phyloP scores from a whole-genome alignment of 2,797 vertebrate genomes.

The Enteromius paludinosus region DNA sequence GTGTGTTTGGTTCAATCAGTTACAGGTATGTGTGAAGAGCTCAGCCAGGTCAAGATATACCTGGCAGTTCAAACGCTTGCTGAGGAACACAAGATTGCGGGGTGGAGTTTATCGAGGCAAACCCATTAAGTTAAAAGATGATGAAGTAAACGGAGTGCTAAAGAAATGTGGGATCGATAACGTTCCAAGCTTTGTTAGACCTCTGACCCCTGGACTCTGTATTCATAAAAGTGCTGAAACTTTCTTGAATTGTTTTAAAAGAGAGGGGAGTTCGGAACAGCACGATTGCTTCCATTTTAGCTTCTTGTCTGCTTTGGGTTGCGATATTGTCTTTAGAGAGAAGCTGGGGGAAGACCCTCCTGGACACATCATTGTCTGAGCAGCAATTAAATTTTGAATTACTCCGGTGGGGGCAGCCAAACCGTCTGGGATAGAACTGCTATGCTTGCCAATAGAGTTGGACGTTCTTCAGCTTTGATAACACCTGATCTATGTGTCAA shows the following conservation, averaged over 20 bases:
- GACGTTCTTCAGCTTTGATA: constrained; percentile 65
- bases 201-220: constrained; percentile 48
- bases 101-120: constrained; percentile 51
- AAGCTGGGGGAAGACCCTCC: constrained; percentile 52
- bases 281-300: constrained; percentile 7
- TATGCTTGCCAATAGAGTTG: constrained; percentile 61
- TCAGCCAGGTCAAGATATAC: constrained; percentile 59
- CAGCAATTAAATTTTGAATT: constrained; percentile 62
- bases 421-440: constrained; percentile 58
- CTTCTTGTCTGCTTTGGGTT: constrained; percentile 23
- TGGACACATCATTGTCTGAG: constrained; percentile 62
- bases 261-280: neutral
- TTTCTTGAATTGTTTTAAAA: constrained; percentile 33
- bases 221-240: constrained; percentile 28
- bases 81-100: constrained; percentile 54
- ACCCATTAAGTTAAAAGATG: constrained; percentile 59
- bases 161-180: constrained; percentile 55
- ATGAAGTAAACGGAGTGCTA: constrained; percentile 52
- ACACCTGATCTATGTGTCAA: constrained; percentile 64
- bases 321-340: constrained; percentile 30
- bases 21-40: constrained; percentile 64
- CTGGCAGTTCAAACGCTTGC: constrained; percentile 57
- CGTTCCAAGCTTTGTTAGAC: constrained; percentile 54
- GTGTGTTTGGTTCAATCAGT: constrained; percentile 63
- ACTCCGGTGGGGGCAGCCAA: constrained; percentile 61